A percentile compares a stretch with the other conserved stretches of the same genome.
Evolutionary conservation across 2,797 vertebrate genomes (phyloP).

Genomic region (Carapus acus): DNA sequence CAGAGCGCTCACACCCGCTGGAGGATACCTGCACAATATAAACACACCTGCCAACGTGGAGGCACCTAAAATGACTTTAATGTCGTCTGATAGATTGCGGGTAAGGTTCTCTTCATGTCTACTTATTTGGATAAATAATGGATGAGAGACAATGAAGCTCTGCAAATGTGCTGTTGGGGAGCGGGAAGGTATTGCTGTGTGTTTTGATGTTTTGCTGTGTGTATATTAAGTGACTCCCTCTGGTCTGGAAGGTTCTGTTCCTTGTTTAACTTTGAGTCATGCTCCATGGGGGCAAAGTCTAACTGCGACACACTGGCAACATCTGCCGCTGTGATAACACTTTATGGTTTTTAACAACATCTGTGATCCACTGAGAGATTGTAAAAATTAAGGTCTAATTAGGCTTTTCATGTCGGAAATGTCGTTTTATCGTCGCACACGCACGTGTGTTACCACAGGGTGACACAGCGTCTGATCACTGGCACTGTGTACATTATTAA

Average conservation of each 20-base stretch:
- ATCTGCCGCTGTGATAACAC: conserved; percentile 22
- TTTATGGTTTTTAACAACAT: conserved; percentile 25
- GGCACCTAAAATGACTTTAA: conserved; percentile 51
- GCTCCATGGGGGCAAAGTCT: conserved; percentile 41
- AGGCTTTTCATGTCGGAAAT: conserved; percentile 15
- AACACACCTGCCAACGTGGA: conserved; percentile 65
- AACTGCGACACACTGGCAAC: conserved; percentile 28
- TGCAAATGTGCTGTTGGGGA: conserved; percentile 9
- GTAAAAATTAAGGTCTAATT: conserved; percentile 10
- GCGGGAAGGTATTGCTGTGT: no score
- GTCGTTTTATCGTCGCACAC: not conserved
- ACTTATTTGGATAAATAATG: conserved; percentile 10
- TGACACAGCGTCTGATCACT: not conserved
- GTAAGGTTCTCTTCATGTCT: conserved; percentile 49
- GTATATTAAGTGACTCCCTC: not conserved
- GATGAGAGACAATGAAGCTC: conserved; percentile 6
- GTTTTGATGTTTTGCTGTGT: not conserved
- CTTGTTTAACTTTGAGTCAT: conserved; percentile 25
- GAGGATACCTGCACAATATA: conserved; percentile 57
- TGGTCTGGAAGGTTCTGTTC: conserved; percentile 13
- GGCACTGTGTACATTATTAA: not conserved
- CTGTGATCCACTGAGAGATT: conserved; percentile 2
- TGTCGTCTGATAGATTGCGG: conserved; percentile 24
- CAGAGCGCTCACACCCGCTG: conserved; percentile 56
- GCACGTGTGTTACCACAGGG: not conserved